Conservation (phyloP, 2,888 invertebrate genomes). For the Gnatocerus cornutus region DNA sequence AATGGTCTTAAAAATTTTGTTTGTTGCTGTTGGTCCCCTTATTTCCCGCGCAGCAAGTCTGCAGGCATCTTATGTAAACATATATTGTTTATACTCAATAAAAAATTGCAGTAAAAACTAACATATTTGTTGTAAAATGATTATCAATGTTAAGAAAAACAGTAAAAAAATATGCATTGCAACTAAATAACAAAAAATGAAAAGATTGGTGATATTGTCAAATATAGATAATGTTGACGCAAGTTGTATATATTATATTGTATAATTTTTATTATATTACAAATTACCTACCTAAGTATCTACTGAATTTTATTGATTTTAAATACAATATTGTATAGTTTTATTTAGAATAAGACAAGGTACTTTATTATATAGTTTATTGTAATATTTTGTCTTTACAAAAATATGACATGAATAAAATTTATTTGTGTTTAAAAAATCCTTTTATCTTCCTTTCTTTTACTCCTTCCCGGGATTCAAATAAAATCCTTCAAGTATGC, state of each 20-base stretch:
- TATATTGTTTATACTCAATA: slow-evolving; percentile 46
- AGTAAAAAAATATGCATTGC: slow-evolving; percentile 24
- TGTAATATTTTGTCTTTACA: slow-evolving; percentile 68
- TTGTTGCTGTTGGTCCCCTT: slow-evolving; percentile 51
- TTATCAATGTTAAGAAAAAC: slow-evolving; percentile 43
- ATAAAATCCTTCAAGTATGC: too few species aligned
- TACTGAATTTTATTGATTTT: slow-evolving; percentile 63
- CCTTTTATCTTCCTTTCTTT: too few species aligned
- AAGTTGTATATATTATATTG: slow-evolving; percentile 62
- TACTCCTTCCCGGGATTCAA: too few species aligned
- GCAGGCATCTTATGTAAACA: slow-evolving; percentile 35
- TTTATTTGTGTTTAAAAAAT: slow-evolving; percentile 41
- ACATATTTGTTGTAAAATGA: slow-evolving; percentile 49
- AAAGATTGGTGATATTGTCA: slow-evolving; percentile 63
- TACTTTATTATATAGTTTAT: slow-evolving; percentile 68
- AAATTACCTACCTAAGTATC: slow-evolving; percentile 62
- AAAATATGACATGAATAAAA: slow-evolving; percentile 61
- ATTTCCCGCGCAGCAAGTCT: slow-evolving; percentile 10
- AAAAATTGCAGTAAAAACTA: slow-evolving; percentile 43
- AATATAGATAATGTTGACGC: slow-evolving; percentile 56
- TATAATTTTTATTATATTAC: slow-evolving; percentile 63
- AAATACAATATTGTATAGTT: slow-evolving; percentile 66
- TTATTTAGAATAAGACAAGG: slow-evolving; percentile 66
- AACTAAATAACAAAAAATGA: slow-evolving; percentile 45
- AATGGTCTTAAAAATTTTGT: slow-evolving; percentile 55